A percentile compares a stretch with the other conserved stretches of the same genome.
phyloP scores from a whole-genome alignment of 1,140 invertebrate species.

The Grapholita molesta region DNA sequence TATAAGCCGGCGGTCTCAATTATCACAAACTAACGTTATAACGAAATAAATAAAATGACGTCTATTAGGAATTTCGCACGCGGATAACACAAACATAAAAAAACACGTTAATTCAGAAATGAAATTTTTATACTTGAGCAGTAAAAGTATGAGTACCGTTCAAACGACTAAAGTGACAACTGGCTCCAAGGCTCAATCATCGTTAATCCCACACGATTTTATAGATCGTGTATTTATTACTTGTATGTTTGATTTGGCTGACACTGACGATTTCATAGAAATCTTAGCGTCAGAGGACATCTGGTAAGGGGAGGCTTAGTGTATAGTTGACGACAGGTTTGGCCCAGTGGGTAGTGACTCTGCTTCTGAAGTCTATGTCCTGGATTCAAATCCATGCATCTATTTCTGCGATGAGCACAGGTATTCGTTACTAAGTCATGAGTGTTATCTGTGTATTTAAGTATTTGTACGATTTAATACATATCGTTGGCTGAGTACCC shows the following conservation, averaged over 20 bases:
- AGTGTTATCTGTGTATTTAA: too few relatives aligned
- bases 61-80: neutral
- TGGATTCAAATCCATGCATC: too few relatives aligned
- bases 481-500: too few relatives aligned
- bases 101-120: conserved; percentile 30
- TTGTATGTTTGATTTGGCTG: neutral
- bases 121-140: conserved; percentile 36
- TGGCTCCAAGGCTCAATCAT: conserved; percentile 37
- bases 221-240: conserved; percentile 6
- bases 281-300: too few relatives aligned
- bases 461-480: too few relatives aligned
- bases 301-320: too few relatives aligned
- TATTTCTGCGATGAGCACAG: too few relatives aligned
- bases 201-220: conserved; percentile 39
- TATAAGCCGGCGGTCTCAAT: neutral
- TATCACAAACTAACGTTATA: neutral
- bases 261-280: too few relatives aligned
- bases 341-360: too few relatives aligned
- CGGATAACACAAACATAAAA: conserved; percentile 32
- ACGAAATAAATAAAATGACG: neutral
- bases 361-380: too few relatives aligned
- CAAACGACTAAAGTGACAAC: conserved; percentile 26
- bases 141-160: conserved; percentile 29
- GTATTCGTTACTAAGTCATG: too few relatives aligned
- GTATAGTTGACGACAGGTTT: too few relatives aligned